Percentiles rank a stretch among this genome's conserved stretches.
These are phyloP conservation scores for Trachelus iudaicus DNA, from an alignment of 2,888 invertebrate genomes.

Conservation along the genomic window DNA sequence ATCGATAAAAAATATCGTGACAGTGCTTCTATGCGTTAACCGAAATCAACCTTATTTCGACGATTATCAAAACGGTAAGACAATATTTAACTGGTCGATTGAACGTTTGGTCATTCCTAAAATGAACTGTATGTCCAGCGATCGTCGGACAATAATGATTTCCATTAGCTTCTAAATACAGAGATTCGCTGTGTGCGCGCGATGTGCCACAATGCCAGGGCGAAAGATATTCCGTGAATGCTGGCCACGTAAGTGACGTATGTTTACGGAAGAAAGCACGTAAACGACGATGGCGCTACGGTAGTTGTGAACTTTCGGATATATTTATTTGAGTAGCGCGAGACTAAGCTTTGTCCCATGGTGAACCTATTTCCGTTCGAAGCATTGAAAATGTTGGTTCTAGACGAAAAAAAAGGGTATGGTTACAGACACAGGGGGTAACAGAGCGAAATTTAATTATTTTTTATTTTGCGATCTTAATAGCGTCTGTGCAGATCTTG, in stretches of 20 bases:
- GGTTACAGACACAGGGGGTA: too few relatives aligned
- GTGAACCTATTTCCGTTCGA: neutral
- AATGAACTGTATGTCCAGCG: neutral
- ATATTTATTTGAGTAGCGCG: neutral
- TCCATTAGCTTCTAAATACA: neutral
- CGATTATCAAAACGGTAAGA: neutral
- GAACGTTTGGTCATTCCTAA: neutral
- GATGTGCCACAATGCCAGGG: neutral
- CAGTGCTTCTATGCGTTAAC: neutral
- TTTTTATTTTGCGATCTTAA: neutral
- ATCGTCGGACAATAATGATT: neutral
- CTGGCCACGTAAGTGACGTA: constrained; percentile 6
- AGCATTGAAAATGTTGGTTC: neutral
- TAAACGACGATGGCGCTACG: neutral
- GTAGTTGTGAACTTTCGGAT: neutral
- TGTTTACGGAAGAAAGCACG: constrained; percentile 16
- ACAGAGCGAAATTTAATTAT: neutral
- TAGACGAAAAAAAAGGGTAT: neutral
- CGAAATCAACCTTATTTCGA: neutral
- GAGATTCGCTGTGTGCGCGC: neutral
- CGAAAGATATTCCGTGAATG: constrained; percentile 1
- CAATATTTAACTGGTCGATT: neutral
- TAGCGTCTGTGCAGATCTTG: neutral
- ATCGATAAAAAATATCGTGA: neutral
- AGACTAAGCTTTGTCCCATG: neutral